Evolutionary conservation across 2,797 vertebrate species (phyloP).

Genomic region (Sarcophilus harrisii): DNA sequence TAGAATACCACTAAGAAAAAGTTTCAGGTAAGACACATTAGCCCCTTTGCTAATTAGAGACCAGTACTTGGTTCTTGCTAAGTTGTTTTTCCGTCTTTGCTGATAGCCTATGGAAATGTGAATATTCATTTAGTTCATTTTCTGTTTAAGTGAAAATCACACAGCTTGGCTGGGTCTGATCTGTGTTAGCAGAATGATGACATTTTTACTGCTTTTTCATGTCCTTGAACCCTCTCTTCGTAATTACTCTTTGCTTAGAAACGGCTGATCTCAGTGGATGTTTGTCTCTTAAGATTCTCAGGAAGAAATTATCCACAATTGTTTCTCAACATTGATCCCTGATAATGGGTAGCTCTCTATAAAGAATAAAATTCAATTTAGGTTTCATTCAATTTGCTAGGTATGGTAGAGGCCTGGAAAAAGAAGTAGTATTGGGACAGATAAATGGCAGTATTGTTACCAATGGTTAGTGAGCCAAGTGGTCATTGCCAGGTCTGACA

Average conservation of each 20-base stretch:
- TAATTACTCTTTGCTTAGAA: neutral
- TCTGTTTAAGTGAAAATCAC: conserved; percentile 30
- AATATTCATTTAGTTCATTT: neutral
- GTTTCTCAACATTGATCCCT: conserved; percentile 2
- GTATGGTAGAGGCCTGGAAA: neutral
- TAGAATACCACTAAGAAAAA: conserved; percentile 81
- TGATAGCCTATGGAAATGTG: conserved; percentile 34
- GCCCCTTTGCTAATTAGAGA: conserved; percentile 69
- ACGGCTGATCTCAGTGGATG: neutral
- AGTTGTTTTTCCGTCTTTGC: conserved; percentile 15
- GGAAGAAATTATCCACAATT: neutral
- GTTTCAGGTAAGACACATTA: conserved; percentile 78
- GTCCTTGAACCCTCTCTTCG: neutral
- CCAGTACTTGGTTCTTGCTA: conserved; percentile 45
- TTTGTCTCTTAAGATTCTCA: neutral
- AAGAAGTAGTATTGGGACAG: neutral
- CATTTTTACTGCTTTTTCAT: neutral
- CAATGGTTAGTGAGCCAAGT: neutral
- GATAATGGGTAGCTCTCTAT: neutral
- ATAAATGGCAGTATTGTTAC: neutral
- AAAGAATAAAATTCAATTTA: conserved; percentile 37
- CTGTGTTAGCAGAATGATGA: conserved; percentile 6
- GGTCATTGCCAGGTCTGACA: neutral
- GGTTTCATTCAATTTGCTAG: conserved; percentile 4
- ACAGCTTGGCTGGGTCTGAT: conserved; percentile 2